Evolutionary conservation across 2,888 invertebrate species (phyloP), one percentile per base, ranked within the genome.

Genomic region (Tribolium freemani): DNA sequence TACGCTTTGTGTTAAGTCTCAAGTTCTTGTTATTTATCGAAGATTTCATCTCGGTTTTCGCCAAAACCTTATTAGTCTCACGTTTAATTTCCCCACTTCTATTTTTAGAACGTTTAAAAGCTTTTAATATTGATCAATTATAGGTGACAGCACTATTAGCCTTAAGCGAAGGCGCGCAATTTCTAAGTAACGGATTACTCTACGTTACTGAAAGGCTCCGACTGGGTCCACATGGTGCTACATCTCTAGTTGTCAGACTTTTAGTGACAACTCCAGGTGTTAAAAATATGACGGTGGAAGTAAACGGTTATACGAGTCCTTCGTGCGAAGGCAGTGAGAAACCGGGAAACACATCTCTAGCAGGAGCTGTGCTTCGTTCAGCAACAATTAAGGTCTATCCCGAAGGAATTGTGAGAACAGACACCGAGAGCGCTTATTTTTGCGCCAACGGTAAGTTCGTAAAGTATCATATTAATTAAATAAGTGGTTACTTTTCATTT

Each of bases 351-450:
- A 89, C 90, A 77, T 89, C 90, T 0, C 83, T 91, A 26, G 90
- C 91, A 0, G 91, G 91, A 0, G 90, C 91, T 9, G 90, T 91
- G 20, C 88, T 91, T 71, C 87, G 90, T 51, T 90, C 91, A 0
- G 90, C 90, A 1, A 89, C 89, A 60, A 89, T 91, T 31, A 83
- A 89, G 57, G 91, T 91, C 2, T 87, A 89, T 8, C 90, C 91
- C 0, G 92, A 92, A 82, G 92, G 91, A 8, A 85, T 91, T 0
- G 89, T 90, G 46, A 87, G 89, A 72, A 90, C 89, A n/a, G 91
- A 91, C 77, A 91, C 91, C 0, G 91, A 92, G 82, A 91, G 91
- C 78, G 91, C 91, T 6, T 92, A 92, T 83, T 92, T 92, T 83
- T 92, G 92, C 82, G 91, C 92, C 5, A 92, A 92, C 79, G 91